phyloP scores from a whole-genome alignment of 1,140 invertebrate genomes.

The Oryctes rhinoceros region DNA sequence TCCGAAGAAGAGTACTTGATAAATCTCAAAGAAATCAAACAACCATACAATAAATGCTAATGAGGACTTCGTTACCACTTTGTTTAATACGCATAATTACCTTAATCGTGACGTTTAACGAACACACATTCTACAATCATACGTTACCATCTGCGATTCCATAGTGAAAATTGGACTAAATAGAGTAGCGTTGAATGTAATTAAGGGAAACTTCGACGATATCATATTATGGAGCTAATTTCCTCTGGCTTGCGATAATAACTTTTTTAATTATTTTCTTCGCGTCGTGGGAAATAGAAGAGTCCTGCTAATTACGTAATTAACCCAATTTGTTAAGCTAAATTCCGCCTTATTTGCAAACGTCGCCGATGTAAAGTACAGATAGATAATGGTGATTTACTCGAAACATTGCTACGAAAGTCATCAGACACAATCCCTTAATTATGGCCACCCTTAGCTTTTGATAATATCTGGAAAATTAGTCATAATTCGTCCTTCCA shows the following conservation, averaged over 20 bases:
- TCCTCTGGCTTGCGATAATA: background rate
- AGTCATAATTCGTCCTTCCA: background rate
- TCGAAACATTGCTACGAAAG: background rate
- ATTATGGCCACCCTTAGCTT: background rate
- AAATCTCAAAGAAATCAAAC: too few relatives aligned
- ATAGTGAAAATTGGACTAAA: background rate
- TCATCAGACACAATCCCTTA: background rate
- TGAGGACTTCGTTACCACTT: too few relatives aligned
- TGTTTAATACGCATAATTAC: too few relatives aligned
- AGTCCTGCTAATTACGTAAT: slow-evolving; percentile 4
- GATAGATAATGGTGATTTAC: background rate
- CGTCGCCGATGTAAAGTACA: background rate
- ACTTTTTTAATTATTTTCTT: background rate
- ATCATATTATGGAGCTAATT: slow-evolving; percentile 15
- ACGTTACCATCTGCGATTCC: too few relatives aligned
- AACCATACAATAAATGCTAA: too few relatives aligned
- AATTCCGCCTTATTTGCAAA: background rate
- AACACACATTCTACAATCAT: too few relatives aligned
- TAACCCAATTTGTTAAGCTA: background rate
- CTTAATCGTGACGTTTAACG: too few relatives aligned
- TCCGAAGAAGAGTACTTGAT: too few relatives aligned
- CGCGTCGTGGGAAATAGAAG: background rate
- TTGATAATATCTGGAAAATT: background rate
- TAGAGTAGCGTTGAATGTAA: background rate
- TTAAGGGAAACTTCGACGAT: slow-evolving; percentile 18